A percentile compares a stretch with the other conserved stretches of the same genome.
These are phyloP conservation scores for Baccha elongata DNA, from an alignment of 2,888 invertebrate species.

Conservation along the genomic window DNA sequence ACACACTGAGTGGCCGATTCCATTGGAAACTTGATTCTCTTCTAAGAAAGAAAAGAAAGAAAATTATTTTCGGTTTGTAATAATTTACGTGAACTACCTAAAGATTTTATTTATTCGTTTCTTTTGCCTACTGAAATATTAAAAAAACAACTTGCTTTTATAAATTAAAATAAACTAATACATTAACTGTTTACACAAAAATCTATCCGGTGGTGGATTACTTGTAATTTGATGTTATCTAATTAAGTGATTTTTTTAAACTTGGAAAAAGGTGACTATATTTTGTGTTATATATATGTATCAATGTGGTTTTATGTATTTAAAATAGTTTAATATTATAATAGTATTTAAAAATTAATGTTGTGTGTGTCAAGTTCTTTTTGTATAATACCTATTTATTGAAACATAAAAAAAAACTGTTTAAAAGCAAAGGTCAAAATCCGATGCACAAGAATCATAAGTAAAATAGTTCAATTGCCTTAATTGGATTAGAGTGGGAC, in stretches of 20 bases:
- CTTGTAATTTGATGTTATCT: constrained; percentile 54
- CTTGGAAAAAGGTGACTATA: constrained; percentile 46
- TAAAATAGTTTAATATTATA: background rate
- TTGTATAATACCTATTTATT: no score
- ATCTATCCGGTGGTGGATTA: constrained; percentile 55
- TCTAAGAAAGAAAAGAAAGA: constrained; percentile 40
- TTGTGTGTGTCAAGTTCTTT: constrained; percentile 70
- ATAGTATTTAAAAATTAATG: constrained; percentile 25
- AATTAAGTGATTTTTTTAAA: constrained; percentile 55
- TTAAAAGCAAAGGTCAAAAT: constrained; percentile 36
- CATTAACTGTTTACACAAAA: constrained; percentile 39
- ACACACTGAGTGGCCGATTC: constrained; percentile 56
- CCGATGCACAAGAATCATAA: constrained; percentile 6
- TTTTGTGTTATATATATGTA: constrained; percentile 24
- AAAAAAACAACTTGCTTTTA: constrained; percentile 11
- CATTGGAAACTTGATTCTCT: constrained; percentile 62
- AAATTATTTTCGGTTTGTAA: constrained; percentile 61
- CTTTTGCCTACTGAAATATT: constrained; percentile 16
- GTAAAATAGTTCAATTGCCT: constrained; percentile 35
- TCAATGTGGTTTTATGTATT: constrained; percentile 29
- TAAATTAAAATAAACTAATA: constrained; percentile 37
- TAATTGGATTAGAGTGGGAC: constrained; percentile 47
- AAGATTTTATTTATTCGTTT: constrained; percentile 32
- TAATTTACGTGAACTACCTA: constrained; percentile 36
- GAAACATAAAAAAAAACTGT: constrained; percentile 13